A percentile compares a stretch with the other conserved stretches of the same genome.
Evolutionary conservation across 1,140 invertebrate species (phyloP).

Genomic region (Globodera rostochiensis): DNA sequence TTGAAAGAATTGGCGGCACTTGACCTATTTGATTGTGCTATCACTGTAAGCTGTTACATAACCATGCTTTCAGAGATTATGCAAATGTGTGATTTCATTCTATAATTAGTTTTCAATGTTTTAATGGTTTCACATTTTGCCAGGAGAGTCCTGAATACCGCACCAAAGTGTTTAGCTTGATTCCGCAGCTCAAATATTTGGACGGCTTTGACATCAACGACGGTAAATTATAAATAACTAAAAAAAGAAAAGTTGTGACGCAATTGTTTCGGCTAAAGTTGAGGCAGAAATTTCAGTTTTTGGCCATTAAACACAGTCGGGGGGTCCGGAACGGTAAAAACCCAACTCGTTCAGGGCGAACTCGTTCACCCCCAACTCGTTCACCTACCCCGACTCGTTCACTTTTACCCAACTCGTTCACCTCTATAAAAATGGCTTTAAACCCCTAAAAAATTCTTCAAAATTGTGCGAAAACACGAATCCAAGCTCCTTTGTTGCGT

Average conservation of each 20-base stretch:
- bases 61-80: not conserved
- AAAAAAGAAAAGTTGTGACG: slow-evolving; percentile 34
- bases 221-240: slow-evolving; percentile 25
- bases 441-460: too few species aligned
- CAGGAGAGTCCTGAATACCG: slow-evolving; percentile 81
- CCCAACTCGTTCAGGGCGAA: too few species aligned
- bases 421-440: too few species aligned
- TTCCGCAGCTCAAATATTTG: slow-evolving; percentile 84
- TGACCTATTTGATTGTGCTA: slow-evolving; percentile 95
- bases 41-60: slow-evolving; percentile 70
- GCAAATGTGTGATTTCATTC: too few species aligned
- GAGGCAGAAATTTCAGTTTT: slow-evolving; percentile 35
- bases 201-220: slow-evolving; percentile 78
- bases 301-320: too few species aligned
- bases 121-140: not conserved
- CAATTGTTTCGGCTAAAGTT: slow-evolving; percentile 49
- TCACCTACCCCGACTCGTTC: too few species aligned
- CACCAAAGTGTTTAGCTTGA: slow-evolving; percentile 86
- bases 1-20: slow-evolving; percentile 75
- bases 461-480: too few species aligned
- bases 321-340: too few species aligned
- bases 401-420: too few species aligned
- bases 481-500: too few species aligned
- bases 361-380: too few species aligned
- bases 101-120: not conserved